Conservation (phyloP, 2,113 vertebrate species). For the Regulus satrapa region DNA sequence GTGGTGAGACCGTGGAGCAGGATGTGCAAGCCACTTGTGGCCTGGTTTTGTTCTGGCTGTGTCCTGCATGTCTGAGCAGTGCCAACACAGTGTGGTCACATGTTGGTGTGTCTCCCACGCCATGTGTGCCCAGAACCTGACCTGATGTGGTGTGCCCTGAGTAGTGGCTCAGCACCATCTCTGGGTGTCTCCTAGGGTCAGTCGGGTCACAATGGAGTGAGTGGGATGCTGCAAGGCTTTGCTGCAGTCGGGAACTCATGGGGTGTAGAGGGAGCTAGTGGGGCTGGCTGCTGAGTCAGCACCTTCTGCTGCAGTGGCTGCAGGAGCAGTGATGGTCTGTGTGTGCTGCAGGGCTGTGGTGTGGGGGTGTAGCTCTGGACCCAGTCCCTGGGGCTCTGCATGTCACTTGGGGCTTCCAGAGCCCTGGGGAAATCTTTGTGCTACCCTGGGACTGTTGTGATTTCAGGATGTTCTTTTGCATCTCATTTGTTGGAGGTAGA, state of each 20-base stretch:
- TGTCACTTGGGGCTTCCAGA: neutral
- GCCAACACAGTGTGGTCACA: accelerated
- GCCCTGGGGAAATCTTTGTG: neutral
- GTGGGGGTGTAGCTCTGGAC: accelerated
- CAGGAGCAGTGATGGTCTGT: neutral
- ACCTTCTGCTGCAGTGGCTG: neutral
- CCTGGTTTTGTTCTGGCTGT: neutral
- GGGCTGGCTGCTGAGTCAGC: conserved; percentile 6
- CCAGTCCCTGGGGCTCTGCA: neutral
- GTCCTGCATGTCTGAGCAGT: neutral
- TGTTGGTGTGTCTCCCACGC: neutral
- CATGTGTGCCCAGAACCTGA: accelerated
- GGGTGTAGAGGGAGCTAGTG: accelerated
- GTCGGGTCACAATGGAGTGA: accelerated
- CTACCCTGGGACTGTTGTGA: accelerated
- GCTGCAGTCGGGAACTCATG: accelerated
- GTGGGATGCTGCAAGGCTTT: neutral
- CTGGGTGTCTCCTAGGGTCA: neutral
- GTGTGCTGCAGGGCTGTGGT: accelerated
- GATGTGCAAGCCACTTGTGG: neutral
- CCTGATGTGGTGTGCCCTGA: neutral
- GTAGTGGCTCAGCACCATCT: neutral
- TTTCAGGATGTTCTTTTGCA: neutral
- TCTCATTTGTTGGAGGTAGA: neutral
- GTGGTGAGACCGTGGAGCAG: neutral